Evolutionary conservation across 2,797 vertebrate species (phyloP), one percentile per base, ranked within the genome.

Genomic region (Babyrousa celebensis): DNA sequence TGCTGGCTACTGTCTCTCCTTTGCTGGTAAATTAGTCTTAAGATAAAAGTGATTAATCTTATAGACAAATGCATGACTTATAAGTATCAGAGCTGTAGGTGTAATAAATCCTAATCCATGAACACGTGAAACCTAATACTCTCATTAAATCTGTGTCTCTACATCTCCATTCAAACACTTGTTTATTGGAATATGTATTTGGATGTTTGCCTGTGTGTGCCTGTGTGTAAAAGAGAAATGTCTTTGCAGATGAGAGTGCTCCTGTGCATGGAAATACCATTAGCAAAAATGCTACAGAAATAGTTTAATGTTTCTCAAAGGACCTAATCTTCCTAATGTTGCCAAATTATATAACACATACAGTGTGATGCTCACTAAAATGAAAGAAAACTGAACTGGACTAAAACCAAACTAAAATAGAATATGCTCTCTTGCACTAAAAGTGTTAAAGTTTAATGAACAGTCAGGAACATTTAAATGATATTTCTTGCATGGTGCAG

Each of bases 261-360:
- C 1, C 29, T 92, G 12, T 40, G 32, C 9, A 79, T 80, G 56
- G 18, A 87, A 80, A 87, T 65, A 62, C 5, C 17, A 77, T 80
- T 84, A 92, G 17, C 18, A 94, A 90, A 88, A 92, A 85, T 58
- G 21, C 74, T 82, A 32, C 20, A 77, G 83, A 89, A 79, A 92
- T 77, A 65, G 60, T 89, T 74, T 90, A 91, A 23, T 91, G 74
- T 88, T 96, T 89, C 52, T 74, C 43, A 32, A 74, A 78, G 14
- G 23, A 90, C 9, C 25, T 40, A 77, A 92, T 88, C 18, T 32
- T 89, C 40, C 72, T 63, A 89, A 96, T 89, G 54, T 25, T 92
- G 23, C 21, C 25, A 68, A 94, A 94, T 56, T 70, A 80, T 36
- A 7, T 65, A 89, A 58, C 14, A 27, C 12, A 32, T 85, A 78